These are phyloP conservation scores for Rhabdornis inornatus DNA, from an alignment of 2,113 vertebrate genomes.

Conservation along the genomic window DNA sequence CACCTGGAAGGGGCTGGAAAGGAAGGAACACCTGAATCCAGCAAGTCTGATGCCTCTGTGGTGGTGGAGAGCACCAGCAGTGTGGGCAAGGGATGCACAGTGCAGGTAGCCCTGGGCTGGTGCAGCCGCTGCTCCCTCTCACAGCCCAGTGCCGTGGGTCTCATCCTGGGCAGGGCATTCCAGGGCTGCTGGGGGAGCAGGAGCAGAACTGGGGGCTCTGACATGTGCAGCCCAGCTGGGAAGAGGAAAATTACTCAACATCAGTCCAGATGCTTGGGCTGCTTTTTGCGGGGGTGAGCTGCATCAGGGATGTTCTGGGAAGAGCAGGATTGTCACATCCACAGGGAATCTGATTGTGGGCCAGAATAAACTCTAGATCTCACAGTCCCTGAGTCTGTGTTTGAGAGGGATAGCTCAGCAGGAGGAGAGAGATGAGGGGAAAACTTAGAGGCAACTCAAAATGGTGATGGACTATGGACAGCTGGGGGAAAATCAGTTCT, in stretches of 20 bases:
- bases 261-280: accelerated
- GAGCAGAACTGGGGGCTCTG: not conserved
- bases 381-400: not conserved
- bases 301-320: not conserved
- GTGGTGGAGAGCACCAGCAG: not conserved
- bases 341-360: not conserved
- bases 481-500: not conserved
- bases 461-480: not conserved
- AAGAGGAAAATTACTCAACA: not conserved
- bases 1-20: not conserved
- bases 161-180: accelerated
- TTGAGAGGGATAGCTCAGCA: not conserved
- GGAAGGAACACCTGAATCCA: not conserved
- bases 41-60: not conserved
- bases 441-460: not conserved
- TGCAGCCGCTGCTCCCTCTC: not conserved
- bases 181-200: not conserved
- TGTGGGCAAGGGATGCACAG: not conserved
- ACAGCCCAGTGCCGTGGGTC: accelerated
- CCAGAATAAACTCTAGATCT: not conserved
- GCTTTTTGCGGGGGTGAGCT: accelerated
- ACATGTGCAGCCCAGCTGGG: not conserved
- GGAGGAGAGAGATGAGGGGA: not conserved
- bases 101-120: no score
- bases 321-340: not conserved